Percentiles rank a stretch among this genome's conserved stretches.
Evolutionary conservation across 2,113 vertebrate species (phyloP).

Genomic region (Odocoileus hemionus): DNA sequence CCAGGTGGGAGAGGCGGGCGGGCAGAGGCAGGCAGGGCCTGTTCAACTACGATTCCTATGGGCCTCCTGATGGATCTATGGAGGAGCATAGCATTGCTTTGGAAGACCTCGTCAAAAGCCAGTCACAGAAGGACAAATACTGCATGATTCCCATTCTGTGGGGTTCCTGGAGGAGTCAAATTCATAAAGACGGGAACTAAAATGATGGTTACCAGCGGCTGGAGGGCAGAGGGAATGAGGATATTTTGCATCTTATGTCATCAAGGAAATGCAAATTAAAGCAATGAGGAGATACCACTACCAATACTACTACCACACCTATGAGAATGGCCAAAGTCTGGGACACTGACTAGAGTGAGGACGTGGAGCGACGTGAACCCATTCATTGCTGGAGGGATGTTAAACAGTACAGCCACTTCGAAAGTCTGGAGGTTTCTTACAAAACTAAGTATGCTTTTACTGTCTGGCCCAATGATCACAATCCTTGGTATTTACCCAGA

Average conservation of each 20-base stretch:
- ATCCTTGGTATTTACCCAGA: not conserved
- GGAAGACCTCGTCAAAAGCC: not conserved
- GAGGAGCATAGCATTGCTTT: accelerated
- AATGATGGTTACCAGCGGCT: not conserved
- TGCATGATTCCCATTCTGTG: not conserved
- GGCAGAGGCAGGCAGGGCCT: not conserved
- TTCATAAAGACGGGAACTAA: not conserved
- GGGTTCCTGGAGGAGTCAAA: not conserved
- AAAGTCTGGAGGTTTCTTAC: not conserved
- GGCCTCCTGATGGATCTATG: not conserved
- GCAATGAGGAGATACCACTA: too few relatives aligned
- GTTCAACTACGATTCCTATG: not conserved
- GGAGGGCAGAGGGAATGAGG: not conserved
- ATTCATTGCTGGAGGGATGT: too few relatives aligned
- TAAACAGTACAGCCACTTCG: not conserved
- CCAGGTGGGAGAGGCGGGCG: not conserved
- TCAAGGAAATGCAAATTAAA: not conserved
- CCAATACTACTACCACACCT: too few relatives aligned
- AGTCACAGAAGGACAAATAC: not conserved
- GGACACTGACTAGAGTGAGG: not conserved
- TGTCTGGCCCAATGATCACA: not conserved
- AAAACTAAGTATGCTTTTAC: not conserved
- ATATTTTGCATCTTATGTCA: not conserved
- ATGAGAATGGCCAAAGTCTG: not conserved
- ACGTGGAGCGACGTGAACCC: accelerated